Base-by-base conservation (phyloP, 2,113 vertebrate species). In the Psittacus erithacus region DNA sequence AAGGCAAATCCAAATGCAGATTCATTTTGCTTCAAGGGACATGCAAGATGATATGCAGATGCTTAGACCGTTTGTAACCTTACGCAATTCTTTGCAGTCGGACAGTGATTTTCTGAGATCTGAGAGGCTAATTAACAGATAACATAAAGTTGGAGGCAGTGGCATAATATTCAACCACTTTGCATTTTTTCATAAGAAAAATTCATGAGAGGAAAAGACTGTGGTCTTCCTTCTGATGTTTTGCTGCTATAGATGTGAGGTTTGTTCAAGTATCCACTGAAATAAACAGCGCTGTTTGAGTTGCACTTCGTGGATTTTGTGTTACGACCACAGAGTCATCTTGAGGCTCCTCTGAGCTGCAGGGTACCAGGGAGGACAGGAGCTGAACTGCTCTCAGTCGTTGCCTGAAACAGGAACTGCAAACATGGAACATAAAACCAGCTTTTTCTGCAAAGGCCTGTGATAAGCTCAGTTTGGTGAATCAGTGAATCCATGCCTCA, bases 301-400 rank as follows among this genome's bases (percentile, higher is more conserved):
- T 65, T 57, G 33, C 17, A 24, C 6, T 68, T 12, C 5, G 10
- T 65, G 49, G 18, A 33, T 81, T 77, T 55, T 68, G 33, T 46
- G 39, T 35, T 73, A 29, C 33, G 47, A 38, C 23, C 28, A 10
- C 2, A 15, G 33, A 73, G 31, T 82, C 7, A 8, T 19, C 46
- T 7, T 0, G 0, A 71, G 55, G 46, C n/a, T 90, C 3, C 50
- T 67, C 18, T 49, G 50, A 25, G 3, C 28, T 11, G 3, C 28
- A 50, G 31, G 15, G 13, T 28, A n/a, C 14, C 13, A 8, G 59
- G 14, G 13, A 57, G 44, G 53, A 44, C 35, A 70, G 41, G 50
- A 41, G 16, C 6, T 5, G 3, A 50, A 16, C 20, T 52, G 46
- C n/a, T 47, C 31, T 79, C 13, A 22, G 82, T 43, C 10, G 2